A percentile compares a stretch with the other conserved stretches of the same genome.
phyloP scores from a whole-genome alignment of 1,140 invertebrate species.

The Sitobion miscanthi region DNA sequence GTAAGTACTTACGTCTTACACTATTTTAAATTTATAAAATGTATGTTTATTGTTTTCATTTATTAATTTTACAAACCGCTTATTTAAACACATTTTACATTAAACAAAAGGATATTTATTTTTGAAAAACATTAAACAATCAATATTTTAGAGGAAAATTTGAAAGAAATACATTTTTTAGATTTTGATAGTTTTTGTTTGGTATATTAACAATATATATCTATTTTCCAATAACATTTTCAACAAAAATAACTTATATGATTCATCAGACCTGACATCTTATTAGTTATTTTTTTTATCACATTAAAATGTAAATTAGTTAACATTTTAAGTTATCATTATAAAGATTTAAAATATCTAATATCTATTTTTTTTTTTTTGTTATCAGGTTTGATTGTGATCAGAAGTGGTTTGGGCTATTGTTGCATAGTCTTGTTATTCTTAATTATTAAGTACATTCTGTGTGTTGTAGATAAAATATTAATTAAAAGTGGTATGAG shows the following conservation, averaged over 20 bases:
- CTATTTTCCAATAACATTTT: background rate
- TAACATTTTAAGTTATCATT: too few relatives aligned
- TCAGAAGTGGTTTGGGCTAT: constrained; percentile 78
- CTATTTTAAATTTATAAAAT: background rate
- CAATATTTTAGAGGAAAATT: too few relatives aligned
- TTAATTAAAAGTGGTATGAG: constrained; percentile 69
- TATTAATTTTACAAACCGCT: too few relatives aligned
- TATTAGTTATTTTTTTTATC: too few relatives aligned
- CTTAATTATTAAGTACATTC: constrained; percentile 73
- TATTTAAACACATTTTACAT: too few relatives aligned
- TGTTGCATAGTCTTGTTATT: constrained; percentile 74
- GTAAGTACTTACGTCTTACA: constrained; percentile 53
- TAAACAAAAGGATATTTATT: too few relatives aligned
- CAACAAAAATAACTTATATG: too few relatives aligned
- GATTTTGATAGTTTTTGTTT: too few relatives aligned
- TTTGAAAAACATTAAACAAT: too few relatives aligned
- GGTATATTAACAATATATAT: background rate
- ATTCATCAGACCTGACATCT: too few relatives aligned
- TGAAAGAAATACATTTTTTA: too few relatives aligned
- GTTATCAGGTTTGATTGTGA: constrained; percentile 65
- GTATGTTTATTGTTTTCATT: background rate
- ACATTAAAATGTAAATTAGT: too few relatives aligned
- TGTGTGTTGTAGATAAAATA: constrained; percentile 70
- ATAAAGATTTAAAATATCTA: background rate
- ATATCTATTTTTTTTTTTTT: constrained; percentile 30